phyloP scores from a whole-genome alignment of 1,140 invertebrate species.

The Bursaphelenchus mucronatus region DNA sequence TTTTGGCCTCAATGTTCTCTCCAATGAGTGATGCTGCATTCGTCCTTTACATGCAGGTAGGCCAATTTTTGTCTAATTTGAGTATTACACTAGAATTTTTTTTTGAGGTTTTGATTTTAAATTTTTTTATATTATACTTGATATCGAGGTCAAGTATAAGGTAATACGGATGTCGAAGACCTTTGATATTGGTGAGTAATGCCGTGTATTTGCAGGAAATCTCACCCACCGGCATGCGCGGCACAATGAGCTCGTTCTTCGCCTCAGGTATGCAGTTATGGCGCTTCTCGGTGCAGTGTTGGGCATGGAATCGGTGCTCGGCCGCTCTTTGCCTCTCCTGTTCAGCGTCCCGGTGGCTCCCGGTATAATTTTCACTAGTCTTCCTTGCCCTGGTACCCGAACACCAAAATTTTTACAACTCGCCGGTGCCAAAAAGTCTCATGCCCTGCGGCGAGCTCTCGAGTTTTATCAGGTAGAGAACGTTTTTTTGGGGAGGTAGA shows the following conservation, averaged over 20 bases:
- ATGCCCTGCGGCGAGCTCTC: not conserved
- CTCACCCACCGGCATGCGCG: slow-evolving; percentile 53
- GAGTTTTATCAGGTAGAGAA: not conserved
- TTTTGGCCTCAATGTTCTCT: slow-evolving; percentile 56
- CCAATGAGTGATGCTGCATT: slow-evolving; percentile 51
- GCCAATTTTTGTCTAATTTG: not conserved
- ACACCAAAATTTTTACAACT: slow-evolving; percentile 50
- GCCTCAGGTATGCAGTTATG: slow-evolving; percentile 57
- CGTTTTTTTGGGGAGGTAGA: too few species aligned
- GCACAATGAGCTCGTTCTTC: slow-evolving; percentile 48
- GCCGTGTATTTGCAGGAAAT: slow-evolving; percentile 52
- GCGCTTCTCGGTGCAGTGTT: slow-evolving; percentile 51
- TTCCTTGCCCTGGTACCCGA: slow-evolving; percentile 51
- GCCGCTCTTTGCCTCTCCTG: slow-evolving; percentile 48
- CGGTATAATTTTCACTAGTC: slow-evolving; percentile 45
- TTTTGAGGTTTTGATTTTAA: not conserved
- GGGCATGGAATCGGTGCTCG: slow-evolving; percentile 46
- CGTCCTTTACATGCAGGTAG: slow-evolving; percentile 57
- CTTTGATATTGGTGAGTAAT: too few species aligned
- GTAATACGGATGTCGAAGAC: too few species aligned
- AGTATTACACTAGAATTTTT: not conserved
- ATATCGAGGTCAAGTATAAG: too few species aligned
- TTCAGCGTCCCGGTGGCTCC: slow-evolving; percentile 51
- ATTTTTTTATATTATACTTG: too few species aligned
- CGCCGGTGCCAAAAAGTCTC: not conserved